Conservation (phyloP, 1,140 invertebrate species). For the Drosophila varians region DNA sequence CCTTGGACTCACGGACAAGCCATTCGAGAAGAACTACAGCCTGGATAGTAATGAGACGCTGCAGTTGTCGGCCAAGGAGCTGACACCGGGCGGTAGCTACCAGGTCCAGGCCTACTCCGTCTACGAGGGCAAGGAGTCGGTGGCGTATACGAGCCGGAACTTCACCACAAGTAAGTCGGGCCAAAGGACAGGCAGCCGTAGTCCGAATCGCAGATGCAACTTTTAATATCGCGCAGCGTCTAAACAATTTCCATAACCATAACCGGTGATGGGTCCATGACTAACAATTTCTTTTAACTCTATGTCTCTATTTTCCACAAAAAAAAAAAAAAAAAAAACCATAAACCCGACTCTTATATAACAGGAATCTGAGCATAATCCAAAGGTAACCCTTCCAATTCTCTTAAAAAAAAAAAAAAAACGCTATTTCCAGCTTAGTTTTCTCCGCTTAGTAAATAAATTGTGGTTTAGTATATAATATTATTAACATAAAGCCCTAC, state of each 20-base stretch:
- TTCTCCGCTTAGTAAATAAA: no score
- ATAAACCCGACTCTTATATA: constrained; percentile 3
- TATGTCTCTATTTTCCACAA: not conserved
- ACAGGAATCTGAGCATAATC: constrained; percentile 1
- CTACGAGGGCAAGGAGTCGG: constrained; percentile 94
- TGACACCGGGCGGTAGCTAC: constrained; percentile 92
- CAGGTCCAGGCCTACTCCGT: constrained; percentile 95
- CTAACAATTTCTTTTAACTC: constrained; percentile 33
- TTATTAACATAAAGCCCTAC: constrained; percentile 11
- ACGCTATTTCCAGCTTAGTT: no score
- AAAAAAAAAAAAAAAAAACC: not conserved
- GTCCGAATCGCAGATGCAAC: constrained; percentile 61
- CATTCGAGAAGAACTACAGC: constrained; percentile 85
- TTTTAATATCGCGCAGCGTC: constrained; percentile 39
- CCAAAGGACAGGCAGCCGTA: constrained; percentile 37
- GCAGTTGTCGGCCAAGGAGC: constrained; percentile 90
- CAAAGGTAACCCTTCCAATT: constrained; percentile 38
- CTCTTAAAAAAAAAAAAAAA: no score
- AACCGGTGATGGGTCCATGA: constrained; percentile 27
- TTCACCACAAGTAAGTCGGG: constrained; percentile 94
- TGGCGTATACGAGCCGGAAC: constrained; percentile 94
- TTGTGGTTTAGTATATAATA: no score
- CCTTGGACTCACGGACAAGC: constrained; percentile 86
- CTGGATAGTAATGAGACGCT: constrained; percentile 87
- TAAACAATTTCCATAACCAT: no score